phyloP scores from a whole-genome alignment of 2,113 vertebrate genomes.

The Brienomyrus longianalis region DNA sequence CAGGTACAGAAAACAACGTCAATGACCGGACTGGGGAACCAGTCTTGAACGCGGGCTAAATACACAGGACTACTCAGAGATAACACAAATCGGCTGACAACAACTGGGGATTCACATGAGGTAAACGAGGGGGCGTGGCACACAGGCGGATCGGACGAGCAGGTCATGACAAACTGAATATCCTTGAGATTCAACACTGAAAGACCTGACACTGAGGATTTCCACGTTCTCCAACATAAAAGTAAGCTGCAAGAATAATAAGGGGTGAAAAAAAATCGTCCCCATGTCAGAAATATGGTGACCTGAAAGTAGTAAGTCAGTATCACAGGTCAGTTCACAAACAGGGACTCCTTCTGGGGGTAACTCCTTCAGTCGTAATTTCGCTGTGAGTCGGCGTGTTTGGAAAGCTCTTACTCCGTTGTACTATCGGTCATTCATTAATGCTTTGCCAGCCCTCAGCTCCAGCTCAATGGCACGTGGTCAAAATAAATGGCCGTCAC shows the following conservation, averaged over 20 bases:
- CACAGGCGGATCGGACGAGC: too few relatives aligned
- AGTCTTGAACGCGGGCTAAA: too few relatives aligned
- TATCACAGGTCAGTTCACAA: not conserved
- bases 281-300: not conserved
- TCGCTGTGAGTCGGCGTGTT: not conserved
- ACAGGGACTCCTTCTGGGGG: not conserved
- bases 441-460: constrained; percentile 20
- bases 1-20: too few relatives aligned
- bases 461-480: not conserved
- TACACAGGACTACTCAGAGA: too few relatives aligned
- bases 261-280: not conserved
- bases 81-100: too few relatives aligned
- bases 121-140: too few relatives aligned
- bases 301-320: not conserved
- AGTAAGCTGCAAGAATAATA: not conserved
- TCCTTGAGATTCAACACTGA: not conserved
- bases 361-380: not conserved
- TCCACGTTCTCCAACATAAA: not conserved
- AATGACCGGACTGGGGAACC: too few relatives aligned
- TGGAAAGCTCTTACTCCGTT: constrained; percentile 27
- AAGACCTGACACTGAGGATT: not conserved
- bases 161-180: not conserved
- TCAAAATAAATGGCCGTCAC: constrained; percentile 26
- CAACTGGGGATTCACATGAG: too few relatives aligned
- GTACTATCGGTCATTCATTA: constrained; percentile 26